Percentiles rank a stretch among this genome's conserved stretches.
Evolutionary conservation across 2,113 vertebrate genomes (phyloP).

Genomic region (Lepus americanus): DNA sequence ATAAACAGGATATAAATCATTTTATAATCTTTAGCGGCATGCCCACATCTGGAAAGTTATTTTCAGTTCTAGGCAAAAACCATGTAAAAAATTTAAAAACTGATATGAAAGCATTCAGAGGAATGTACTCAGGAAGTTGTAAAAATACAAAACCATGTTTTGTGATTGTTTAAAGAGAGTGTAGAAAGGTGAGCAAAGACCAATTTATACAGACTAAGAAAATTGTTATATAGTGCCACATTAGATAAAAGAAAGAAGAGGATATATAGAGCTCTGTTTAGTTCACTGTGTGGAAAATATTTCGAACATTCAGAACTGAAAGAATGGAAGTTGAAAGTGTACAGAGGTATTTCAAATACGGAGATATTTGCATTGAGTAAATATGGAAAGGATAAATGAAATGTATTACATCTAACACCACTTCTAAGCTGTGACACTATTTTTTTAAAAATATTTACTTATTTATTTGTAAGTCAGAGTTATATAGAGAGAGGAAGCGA

Average conservation of each 20-base stretch:
- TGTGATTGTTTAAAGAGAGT: neutral
- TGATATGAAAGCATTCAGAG: neutral
- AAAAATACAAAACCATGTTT: neutral
- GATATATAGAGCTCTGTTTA: neutral
- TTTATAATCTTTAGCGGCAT: neutral
- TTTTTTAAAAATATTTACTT: no score
- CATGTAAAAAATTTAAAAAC: neutral
- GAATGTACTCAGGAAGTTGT: neutral
- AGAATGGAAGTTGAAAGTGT: neutral
- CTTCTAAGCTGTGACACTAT: neutral
- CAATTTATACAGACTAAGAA: neutral
- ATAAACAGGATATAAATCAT: neutral
- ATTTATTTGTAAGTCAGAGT: no score
- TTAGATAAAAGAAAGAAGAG: neutral
- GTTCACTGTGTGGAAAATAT: neutral
- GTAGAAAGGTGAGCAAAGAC: neutral
- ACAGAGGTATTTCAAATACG: neutral
- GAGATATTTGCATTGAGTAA: neutral
- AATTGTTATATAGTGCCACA: neutral
- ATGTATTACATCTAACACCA: neutral
- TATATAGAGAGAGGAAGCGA: no score
- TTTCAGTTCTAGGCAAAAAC: constrained; percentile 18
- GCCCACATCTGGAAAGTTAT: neutral
- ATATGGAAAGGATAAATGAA: neutral
- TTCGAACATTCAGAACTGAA: neutral